These are phyloP conservation scores for Netelia melanura DNA, from an alignment of 2,888 invertebrate genomes.

Conservation along the genomic window DNA sequence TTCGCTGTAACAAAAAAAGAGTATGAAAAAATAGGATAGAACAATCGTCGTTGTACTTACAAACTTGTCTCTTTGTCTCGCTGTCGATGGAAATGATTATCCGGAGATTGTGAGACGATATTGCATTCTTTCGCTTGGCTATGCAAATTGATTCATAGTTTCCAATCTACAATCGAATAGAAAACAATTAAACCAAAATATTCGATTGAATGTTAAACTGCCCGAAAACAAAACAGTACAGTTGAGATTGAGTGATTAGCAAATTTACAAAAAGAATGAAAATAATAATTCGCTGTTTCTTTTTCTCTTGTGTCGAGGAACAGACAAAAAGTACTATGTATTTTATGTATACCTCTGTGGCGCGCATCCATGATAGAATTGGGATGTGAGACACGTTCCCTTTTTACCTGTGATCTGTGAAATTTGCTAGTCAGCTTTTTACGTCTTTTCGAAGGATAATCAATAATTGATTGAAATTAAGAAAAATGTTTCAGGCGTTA, in stretches of 20 bases:
- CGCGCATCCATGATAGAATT: slow-evolving; percentile 59
- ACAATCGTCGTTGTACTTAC: slow-evolving; percentile 42
- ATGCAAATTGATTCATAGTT: slow-evolving; percentile 18
- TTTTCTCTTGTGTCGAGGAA: slow-evolving; percentile 2
- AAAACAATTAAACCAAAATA: not conserved
- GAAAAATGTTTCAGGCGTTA: slow-evolving; percentile 52
- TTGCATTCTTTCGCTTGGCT: not conserved
- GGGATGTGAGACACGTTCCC: slow-evolving; percentile 63
- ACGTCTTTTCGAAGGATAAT: slow-evolving; percentile 69
- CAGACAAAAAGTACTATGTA: slow-evolving; percentile 16
- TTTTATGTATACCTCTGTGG: slow-evolving; percentile 70
- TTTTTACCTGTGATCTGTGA: slow-evolving; percentile 78
- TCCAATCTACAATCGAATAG: slow-evolving; percentile 20
- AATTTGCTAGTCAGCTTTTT: slow-evolving; percentile 79
- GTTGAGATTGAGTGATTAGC: slow-evolving; percentile 26
- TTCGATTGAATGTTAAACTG: slow-evolving; percentile 26
- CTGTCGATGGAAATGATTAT: not conserved
- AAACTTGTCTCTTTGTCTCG: slow-evolving; percentile 7
- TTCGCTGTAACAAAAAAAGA: slow-evolving; percentile 21
- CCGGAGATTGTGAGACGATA: not conserved
- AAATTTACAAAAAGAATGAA: slow-evolving; percentile 23
- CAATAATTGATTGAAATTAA: slow-evolving; percentile 21
- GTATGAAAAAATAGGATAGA: slow-evolving; percentile 9
- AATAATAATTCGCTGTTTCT: not conserved
- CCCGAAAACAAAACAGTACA: slow-evolving; percentile 14